A percentile compares a stretch with the other conserved stretches of the same genome.
Evolutionary conservation across 2,888 invertebrate genomes (phyloP).

Genomic region (Mycalesis mineus): DNA sequence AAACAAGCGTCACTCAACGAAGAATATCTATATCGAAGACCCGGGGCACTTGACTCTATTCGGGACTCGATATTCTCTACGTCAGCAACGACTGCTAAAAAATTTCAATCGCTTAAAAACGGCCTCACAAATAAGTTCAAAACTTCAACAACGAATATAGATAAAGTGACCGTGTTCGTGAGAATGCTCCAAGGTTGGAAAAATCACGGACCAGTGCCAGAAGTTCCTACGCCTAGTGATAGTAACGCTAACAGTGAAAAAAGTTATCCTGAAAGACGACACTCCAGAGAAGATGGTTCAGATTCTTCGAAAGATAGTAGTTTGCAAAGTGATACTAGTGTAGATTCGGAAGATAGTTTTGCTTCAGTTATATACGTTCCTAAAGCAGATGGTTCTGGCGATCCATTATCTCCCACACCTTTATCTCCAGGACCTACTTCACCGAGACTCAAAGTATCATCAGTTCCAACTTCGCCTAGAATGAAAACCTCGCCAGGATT

Average conservation of each 20-base stretch:
- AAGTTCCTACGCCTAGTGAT: conserved; percentile 68
- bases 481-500: conserved; percentile 84
- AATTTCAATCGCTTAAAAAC: conserved; percentile 86
- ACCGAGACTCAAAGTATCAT: conserved; percentile 81
- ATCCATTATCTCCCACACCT: conserved; percentile 79
- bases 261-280: conserved; percentile 81
- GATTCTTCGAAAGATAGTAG: conserved; percentile 93
- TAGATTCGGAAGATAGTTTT: conserved; percentile 95
- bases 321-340: conserved; percentile 94
- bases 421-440: conserved; percentile 81
- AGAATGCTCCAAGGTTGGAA: conserved; percentile 91
- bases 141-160: conserved; percentile 89
- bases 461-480: conserved; percentile 87
- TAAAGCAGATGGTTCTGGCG: conserved; percentile 82
- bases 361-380: conserved; percentile 95
- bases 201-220: conserved; percentile 73
- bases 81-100: conserved; percentile 83
- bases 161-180: conserved; percentile 90
- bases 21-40: conserved; percentile 85
- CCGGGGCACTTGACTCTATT: conserved; percentile 82
- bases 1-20: conserved; percentile 94
- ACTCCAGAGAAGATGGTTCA: conserved; percentile 92
- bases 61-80: conserved; percentile 86
- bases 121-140: conserved; percentile 90
- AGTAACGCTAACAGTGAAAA: conserved; percentile 67